Conservation (phyloP, 2,888 invertebrate genomes). For the Pseudococcus longispinus region DNA sequence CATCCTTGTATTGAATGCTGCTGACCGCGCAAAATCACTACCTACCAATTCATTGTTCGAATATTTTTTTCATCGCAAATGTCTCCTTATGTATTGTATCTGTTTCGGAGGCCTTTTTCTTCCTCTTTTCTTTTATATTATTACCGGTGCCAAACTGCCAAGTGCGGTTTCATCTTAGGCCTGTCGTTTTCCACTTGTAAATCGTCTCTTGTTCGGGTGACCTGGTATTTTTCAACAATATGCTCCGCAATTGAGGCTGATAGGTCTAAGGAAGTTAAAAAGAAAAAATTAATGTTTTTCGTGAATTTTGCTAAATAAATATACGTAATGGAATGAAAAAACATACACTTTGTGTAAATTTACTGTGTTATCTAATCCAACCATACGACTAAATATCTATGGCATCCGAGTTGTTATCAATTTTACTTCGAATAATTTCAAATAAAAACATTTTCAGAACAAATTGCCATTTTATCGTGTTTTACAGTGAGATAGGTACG, state of each 20-base stretch:
- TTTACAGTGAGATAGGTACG: too few relatives aligned
- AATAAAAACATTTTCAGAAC: too few relatives aligned
- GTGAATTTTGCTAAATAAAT: too few relatives aligned
- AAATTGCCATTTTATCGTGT: too few relatives aligned
- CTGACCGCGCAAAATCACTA: conserved; percentile 34
- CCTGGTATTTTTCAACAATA: neutral
- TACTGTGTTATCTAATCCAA: too few relatives aligned
- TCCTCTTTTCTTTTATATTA: conserved; percentile 17
- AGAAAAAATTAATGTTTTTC: neutral
- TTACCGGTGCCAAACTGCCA: conserved; percentile 16
- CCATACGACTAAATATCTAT: too few relatives aligned
- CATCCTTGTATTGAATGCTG: conserved; percentile 18
- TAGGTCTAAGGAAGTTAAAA: neutral
- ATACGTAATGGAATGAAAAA: too few relatives aligned
- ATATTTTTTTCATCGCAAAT: neutral
- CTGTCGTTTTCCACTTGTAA: neutral
- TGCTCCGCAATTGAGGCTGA: neutral
- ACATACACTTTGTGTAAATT: too few relatives aligned
- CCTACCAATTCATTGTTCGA: conserved; percentile 17
- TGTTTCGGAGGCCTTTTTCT: neutral
- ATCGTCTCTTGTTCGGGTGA: neutral
- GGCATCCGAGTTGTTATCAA: too few relatives aligned
- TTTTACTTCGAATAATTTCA: too few relatives aligned
- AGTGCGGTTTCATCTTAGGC: neutral
- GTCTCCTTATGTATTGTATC: conserved; percentile 2